Conservation (phyloP, 2,888 invertebrate genomes). For the Lasiommata megera region DNA sequence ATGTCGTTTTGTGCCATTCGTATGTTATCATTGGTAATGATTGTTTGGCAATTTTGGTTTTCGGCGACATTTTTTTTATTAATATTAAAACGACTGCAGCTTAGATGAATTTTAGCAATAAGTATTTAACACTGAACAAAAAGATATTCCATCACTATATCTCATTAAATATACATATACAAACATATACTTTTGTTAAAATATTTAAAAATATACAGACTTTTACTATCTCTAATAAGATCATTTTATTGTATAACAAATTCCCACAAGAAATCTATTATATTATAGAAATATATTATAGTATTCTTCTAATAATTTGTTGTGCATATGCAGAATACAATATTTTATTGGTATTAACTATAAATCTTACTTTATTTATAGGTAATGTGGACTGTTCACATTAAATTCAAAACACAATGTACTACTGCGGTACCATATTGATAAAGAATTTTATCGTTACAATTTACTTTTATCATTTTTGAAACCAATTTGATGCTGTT, state of each 20-base stretch:
- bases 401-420: slow-evolving; percentile 25
- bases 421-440: slow-evolving; percentile 13
- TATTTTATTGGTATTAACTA: slow-evolving; percentile 31
- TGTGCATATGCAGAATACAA: slow-evolving; percentile 33
- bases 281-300: slow-evolving; percentile 24
- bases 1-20: slow-evolving; percentile 23
- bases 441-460: slow-evolving; percentile 38
- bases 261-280: slow-evolving; percentile 36
- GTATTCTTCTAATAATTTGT: slow-evolving; percentile 39
- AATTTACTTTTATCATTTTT: slow-evolving; percentile 57
- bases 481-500: slow-evolving; percentile 71
- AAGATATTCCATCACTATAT: slow-evolving; percentile 39
- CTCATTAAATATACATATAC: slow-evolving; percentile 36
- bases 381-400: slow-evolving; percentile 29
- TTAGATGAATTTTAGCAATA: slow-evolving; percentile 37
- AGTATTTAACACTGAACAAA: slow-evolving; percentile 35
- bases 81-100: slow-evolving; percentile 35
- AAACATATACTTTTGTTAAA: slow-evolving; percentile 42
- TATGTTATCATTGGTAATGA: background rate
- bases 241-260: slow-evolving; percentile 38
- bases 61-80: slow-evolving; percentile 19
- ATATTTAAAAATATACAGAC: slow-evolving; percentile 41
- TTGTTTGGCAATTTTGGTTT: slow-evolving; percentile 36
- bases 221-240: slow-evolving; percentile 41
- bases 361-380: slow-evolving; percentile 35